These are phyloP conservation scores for Lagria hirta DNA, from an alignment of 2,888 invertebrate genomes.

Conservation along the genomic window DNA sequence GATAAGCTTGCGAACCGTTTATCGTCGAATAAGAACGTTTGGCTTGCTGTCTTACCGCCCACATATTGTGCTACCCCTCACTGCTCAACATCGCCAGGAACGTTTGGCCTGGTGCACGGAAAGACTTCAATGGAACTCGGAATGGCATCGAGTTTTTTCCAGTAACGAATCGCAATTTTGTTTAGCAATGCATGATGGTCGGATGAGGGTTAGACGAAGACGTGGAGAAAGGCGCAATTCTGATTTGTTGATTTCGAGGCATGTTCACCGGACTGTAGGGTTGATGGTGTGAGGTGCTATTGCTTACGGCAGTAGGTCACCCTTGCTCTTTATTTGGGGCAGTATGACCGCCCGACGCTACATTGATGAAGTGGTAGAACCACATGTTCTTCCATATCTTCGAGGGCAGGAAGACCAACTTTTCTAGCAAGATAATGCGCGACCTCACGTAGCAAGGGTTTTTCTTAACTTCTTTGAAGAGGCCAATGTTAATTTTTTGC, in stretches of 20 bases:
- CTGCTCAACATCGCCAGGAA: background rate
- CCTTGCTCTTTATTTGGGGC: slow-evolving; percentile 1
- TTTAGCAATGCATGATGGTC: background rate
- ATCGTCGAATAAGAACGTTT: slow-evolving; percentile 3
- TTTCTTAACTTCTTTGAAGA: background rate
- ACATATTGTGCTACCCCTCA: slow-evolving; percentile 8
- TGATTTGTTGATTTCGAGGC: background rate
- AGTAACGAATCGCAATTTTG: background rate
- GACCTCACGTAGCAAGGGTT: slow-evolving; percentile 2
- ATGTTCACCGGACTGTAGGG: background rate
- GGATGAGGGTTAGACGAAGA: background rate
- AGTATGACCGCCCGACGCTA: background rate
- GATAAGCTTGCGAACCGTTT: background rate
- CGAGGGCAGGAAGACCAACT: background rate
- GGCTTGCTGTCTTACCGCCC: slow-evolving; percentile 3
- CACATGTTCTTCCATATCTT: slow-evolving; percentile 7
- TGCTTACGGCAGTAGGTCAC: slow-evolving; percentile 9
- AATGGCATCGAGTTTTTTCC: slow-evolving; percentile 1
- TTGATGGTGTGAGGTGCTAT: background rate
- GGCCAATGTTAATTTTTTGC: slow-evolving; percentile 1
- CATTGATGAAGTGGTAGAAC: slow-evolving; percentile 8
- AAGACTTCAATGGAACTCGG: background rate
- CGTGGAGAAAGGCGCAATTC: slow-evolving; percentile 2
- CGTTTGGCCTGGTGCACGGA: slow-evolving; percentile 2
- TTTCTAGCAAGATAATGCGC: slow-evolving; percentile 4